phyloP scores from a whole-genome alignment of 2,113 vertebrate genomes.

The Rhabdomys dilectus region DNA sequence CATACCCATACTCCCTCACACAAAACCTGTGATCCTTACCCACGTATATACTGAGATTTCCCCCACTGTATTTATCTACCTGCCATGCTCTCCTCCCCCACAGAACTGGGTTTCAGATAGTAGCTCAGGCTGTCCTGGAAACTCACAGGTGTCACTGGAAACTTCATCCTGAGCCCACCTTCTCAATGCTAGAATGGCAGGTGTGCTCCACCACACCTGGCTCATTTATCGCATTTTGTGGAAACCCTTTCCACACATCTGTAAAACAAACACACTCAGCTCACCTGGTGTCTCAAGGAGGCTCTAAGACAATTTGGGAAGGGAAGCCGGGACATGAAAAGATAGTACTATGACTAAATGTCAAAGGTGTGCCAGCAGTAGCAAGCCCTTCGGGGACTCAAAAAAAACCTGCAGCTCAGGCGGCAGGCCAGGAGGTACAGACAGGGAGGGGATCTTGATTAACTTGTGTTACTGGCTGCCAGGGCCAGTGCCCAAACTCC shows the following conservation, averaged over 20 bases:
- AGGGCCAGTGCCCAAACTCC: neutral
- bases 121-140: neutral
- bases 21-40: neutral
- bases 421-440: neutral
- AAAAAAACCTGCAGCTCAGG: neutral
- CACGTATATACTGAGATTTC: neutral
- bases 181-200: neutral
- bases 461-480: slow-evolving; percentile 13
- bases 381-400: neutral
- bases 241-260: neutral
- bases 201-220: neutral
- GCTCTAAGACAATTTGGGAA: neutral
- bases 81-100: too few relatives aligned
- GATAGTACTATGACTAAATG: too few relatives aligned
- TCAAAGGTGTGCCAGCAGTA: neutral
- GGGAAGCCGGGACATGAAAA: neutral
- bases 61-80: neutral
- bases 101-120: neutral
- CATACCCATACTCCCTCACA: neutral
- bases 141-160: neutral
- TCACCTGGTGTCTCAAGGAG: neutral
- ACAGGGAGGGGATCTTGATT: neutral
- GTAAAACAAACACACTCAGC: neutral
- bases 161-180: neutral
- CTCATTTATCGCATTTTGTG: neutral